phyloP scores from a whole-genome alignment of 2,888 invertebrate genomes.

The Lepetodrilus schrolli region DNA sequence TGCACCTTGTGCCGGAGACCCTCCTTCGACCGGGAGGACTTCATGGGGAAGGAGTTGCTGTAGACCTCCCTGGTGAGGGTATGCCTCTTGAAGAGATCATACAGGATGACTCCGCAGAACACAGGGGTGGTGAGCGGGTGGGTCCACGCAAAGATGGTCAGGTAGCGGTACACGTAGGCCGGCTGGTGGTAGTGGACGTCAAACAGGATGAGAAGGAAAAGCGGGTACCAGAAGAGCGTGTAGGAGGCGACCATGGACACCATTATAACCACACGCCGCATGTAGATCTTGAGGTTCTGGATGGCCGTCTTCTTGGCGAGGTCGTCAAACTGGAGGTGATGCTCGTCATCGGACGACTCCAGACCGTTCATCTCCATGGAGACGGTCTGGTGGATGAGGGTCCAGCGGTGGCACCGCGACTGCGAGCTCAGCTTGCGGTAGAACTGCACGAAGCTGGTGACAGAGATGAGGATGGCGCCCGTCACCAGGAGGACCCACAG shows the following conservation, averaged over 20 bases:
- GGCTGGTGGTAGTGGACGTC: constrained; percentile 70
- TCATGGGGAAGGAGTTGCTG: constrained; percentile 60
- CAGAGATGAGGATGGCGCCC: constrained; percentile 87
- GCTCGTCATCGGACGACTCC: constrained; percentile 34
- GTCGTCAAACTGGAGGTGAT: constrained; percentile 44
- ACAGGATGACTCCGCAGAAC: constrained; percentile 65
- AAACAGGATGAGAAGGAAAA: constrained; percentile 87
- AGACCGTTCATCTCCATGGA: constrained; percentile 40
- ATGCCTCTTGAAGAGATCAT: constrained; percentile 55
- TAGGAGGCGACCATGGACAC: constrained; percentile 77
- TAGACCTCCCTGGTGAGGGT: constrained; percentile 55
- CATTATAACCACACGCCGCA: constrained; percentile 57
- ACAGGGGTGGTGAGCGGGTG: constrained; percentile 72
- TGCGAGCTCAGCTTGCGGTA: constrained; percentile 78
- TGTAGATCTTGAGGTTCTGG: constrained; percentile 49
- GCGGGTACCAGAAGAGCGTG: constrained; percentile 91
- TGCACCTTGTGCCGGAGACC: constrained; percentile 26
- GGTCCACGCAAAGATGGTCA: constrained; percentile 73
- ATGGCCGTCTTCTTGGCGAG: constrained; percentile 30
- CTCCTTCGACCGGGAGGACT: constrained; percentile 44
- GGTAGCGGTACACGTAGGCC: constrained; percentile 69
- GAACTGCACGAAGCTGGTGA: constrained; percentile 86
- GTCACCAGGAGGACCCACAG: constrained; percentile 92
- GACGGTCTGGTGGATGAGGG: constrained; percentile 55
- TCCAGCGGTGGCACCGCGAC: constrained; percentile 57